These are phyloP conservation scores for Uloborus plumipes DNA, from an alignment of 2,888 invertebrate species.

Conservation along the genomic window DNA sequence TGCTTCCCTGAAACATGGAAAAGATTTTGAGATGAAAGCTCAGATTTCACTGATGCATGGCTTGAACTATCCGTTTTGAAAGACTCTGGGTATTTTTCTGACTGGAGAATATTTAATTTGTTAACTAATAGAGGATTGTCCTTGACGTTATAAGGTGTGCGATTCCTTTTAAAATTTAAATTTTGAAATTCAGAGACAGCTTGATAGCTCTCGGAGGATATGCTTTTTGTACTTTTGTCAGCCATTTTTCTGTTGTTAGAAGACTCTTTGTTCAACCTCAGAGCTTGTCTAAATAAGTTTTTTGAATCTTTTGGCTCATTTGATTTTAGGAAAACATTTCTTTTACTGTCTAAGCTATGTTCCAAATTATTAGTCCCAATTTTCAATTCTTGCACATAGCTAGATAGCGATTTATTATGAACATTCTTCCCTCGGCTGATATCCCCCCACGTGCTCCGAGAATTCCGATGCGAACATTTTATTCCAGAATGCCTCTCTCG, in stretches of 20 bases:
- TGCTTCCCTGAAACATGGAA: background rate
- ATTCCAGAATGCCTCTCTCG: slow-evolving; percentile 16
- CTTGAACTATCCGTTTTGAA: slow-evolving; percentile 18
- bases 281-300: slow-evolving; percentile 16
- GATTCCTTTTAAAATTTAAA: too few species aligned
- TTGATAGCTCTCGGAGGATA: slow-evolving; percentile 28
- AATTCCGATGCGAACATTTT: background rate
- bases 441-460: background rate
- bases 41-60: slow-evolving; percentile 2
- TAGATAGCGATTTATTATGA: slow-evolving; percentile 9
- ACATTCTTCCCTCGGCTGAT: slow-evolving; percentile 5
- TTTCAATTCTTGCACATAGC: slow-evolving; percentile 27
- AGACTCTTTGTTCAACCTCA: slow-evolving; percentile 18
- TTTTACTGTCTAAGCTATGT: slow-evolving; percentile 9
- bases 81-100: slow-evolving; percentile 1
- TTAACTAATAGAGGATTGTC: slow-evolving; percentile 18
- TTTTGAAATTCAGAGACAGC: slow-evolving; percentile 17
- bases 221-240: slow-evolving; percentile 37
- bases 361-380: slow-evolving; percentile 15
- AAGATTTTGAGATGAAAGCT: slow-evolving; percentile 3
- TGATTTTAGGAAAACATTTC: slow-evolving; percentile 15
- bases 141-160: too few species aligned
- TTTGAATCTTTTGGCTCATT: slow-evolving; percentile 6
- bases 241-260: slow-evolving; percentile 22
- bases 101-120: slow-evolving; percentile 22